Evolutionary conservation across 2,113 vertebrate species (phyloP).

Genomic region (Ariopsis seemanni): DNA sequence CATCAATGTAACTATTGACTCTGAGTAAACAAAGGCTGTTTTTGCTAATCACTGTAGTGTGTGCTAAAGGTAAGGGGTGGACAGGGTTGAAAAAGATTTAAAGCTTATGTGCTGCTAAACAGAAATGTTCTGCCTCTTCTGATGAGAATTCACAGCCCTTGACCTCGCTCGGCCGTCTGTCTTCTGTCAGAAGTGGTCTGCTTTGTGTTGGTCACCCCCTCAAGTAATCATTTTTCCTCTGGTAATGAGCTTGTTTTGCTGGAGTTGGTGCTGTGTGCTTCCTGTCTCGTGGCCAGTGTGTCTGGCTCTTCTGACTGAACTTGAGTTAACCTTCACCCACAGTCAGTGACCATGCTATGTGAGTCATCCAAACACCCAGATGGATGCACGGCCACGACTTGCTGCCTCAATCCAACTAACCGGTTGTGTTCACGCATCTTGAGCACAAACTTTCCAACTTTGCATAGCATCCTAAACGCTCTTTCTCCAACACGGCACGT

Average conservation of each 20-base stretch:
- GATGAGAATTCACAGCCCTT: background rate
- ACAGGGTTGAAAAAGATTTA: background rate
- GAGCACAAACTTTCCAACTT: background rate
- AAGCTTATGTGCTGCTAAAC: background rate
- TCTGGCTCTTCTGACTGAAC: conserved; percentile 38
- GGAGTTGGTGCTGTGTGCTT: conserved; percentile 26
- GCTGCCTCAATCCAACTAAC: background rate
- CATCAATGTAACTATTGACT: background rate
- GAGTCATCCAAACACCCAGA: conserved; percentile 13
- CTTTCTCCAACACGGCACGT: conserved; percentile 33
- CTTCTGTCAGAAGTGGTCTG: conserved; percentile 24
- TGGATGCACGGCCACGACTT: background rate
- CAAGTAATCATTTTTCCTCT: conserved; percentile 17
- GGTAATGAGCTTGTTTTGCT: conserved; percentile 35
- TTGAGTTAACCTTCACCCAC: conserved; percentile 43
- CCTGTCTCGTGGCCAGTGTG: conserved; percentile 12
- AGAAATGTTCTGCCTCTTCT: conserved; percentile 16
- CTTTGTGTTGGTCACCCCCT: conserved; percentile 28
- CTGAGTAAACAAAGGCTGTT: background rate
- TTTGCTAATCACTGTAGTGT: background rate
- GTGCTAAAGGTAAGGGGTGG: conserved; percentile 13
- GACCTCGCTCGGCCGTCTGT: conserved; percentile 6
- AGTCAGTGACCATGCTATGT: background rate
- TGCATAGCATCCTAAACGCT: background rate
- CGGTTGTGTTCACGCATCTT: background rate